Evolutionary conservation across 2,113 vertebrate genomes (phyloP), one percentile per base, ranked within the genome.

Genomic region (Oryzias celebensis): DNA sequence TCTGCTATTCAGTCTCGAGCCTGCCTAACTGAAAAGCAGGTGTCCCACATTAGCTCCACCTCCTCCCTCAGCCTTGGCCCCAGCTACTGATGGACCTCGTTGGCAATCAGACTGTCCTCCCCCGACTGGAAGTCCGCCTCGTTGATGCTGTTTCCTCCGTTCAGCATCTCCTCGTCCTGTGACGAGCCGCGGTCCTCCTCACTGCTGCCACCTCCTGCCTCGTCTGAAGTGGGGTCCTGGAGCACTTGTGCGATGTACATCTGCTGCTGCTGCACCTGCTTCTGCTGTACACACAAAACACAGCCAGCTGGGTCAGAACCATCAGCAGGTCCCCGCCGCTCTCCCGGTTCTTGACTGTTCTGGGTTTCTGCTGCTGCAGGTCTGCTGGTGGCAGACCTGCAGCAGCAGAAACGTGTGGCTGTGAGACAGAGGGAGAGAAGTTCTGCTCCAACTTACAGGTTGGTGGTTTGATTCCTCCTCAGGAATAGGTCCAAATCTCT

Each of bases 101-200:
- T 98, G 84, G 96, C 97, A 85, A 98, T 95, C 88, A 98, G 96
- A 90, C 97, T 96, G 93, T 98, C 97, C 90, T 98, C 97, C 61
- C 95, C 97, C 0, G 97, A 98, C 90, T 98, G 97, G 92, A 98
- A 98, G 90, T 97, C 96, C 20, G 94, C 96, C 87, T 98, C 97
- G 0, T 95, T 97, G 76, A 96, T 94, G 90, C 92, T 92, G 41
- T 91, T 94, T 0, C 93, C 93, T 0, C 82, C 89, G 20, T 91
- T 92, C 81, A 98, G 93, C 89, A 96, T 88, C 82, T 97, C 96
- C 82, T 97, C 96, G 0, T 98, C 96, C 84, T 96, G 95, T 5
- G 91, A 87, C 0, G 94, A 95, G 0, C 92, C 94, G 41, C 93
- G 93, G 61, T 94, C 93, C 0, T 94, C 92, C 66, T 94, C 94